phyloP scores from a whole-genome alignment of 2,113 vertebrate species.

The Petroica traversi region DNA sequence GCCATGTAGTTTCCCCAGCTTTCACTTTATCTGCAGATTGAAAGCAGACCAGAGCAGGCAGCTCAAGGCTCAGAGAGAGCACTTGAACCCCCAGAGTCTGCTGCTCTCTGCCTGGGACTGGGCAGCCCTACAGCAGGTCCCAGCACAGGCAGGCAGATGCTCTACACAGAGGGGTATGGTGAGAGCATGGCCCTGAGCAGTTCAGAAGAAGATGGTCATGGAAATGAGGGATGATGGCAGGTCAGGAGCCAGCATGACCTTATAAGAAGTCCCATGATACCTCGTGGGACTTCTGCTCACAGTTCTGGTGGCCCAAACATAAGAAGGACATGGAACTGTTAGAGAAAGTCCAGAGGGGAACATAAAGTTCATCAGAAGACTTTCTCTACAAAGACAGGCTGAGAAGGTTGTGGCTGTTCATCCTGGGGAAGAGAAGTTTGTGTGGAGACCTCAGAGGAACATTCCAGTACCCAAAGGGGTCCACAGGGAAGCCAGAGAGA shows the following conservation, averaged over 20 bases:
- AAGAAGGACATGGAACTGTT: neutral
- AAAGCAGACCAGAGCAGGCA: neutral
- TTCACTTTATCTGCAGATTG: neutral
- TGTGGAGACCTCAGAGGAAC: neutral
- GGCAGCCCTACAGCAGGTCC: fast-evolving
- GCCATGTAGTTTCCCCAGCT: neutral
- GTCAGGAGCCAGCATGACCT: neutral
- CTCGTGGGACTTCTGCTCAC: neutral
- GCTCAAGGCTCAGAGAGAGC: neutral
- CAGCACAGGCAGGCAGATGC: neutral
- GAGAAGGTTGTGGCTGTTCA: neutral
- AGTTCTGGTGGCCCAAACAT: neutral
- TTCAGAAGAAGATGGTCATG: neutral
- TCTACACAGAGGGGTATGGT: fast-evolving
- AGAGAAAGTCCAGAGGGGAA: neutral
- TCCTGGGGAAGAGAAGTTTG: neutral
- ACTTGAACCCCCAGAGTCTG: neutral
- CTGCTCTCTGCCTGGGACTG: neutral
- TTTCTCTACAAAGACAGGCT: neutral
- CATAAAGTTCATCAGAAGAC: neutral
- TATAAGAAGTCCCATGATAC: neutral
- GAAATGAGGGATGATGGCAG: neutral
- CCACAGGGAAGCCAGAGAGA: neutral
- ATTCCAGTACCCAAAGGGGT: neutral
- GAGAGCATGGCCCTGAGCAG: neutral